Conservation (phyloP, 2,888 invertebrate genomes). For the Tetramorium bicarinatum region DNA sequence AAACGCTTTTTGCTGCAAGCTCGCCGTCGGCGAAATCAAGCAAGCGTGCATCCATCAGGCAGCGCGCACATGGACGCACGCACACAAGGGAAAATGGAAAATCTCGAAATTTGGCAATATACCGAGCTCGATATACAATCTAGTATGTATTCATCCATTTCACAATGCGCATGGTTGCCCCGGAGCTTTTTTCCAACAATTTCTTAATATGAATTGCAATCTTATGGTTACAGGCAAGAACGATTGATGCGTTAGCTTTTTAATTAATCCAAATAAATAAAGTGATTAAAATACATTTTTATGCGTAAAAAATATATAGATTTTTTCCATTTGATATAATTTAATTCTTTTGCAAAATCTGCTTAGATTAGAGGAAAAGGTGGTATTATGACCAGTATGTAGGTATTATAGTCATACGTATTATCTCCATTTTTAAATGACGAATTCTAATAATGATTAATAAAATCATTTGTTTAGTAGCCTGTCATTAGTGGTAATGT, state of each 20-base stretch:
- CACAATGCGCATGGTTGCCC: background rate
- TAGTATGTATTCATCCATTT: background rate
- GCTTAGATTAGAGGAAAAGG: background rate
- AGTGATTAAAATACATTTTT: background rate
- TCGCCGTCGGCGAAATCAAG: background rate
- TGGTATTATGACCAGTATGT: too few relatives aligned
- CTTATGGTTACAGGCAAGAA: background rate
- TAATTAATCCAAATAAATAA: background rate
- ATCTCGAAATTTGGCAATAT: conserved; percentile 21
- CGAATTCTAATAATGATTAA: too few relatives aligned
- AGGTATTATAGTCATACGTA: too few relatives aligned
- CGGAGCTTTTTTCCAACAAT: background rate
- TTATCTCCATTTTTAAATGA: too few relatives aligned
- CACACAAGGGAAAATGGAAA: conserved; percentile 10
- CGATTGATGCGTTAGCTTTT: background rate
- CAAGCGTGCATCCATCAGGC: background rate
- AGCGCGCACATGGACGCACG: background rate
- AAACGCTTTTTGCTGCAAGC: background rate
- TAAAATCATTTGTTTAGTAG: too few relatives aligned
- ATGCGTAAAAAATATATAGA: background rate
- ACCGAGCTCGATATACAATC: background rate
- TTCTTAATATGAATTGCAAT: background rate
- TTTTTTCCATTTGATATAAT: background rate
- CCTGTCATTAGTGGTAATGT: too few relatives aligned
- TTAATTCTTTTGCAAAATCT: background rate